Conservation (phyloP, 2,113 vertebrate genomes). For the Oryzias celebensis region DNA sequence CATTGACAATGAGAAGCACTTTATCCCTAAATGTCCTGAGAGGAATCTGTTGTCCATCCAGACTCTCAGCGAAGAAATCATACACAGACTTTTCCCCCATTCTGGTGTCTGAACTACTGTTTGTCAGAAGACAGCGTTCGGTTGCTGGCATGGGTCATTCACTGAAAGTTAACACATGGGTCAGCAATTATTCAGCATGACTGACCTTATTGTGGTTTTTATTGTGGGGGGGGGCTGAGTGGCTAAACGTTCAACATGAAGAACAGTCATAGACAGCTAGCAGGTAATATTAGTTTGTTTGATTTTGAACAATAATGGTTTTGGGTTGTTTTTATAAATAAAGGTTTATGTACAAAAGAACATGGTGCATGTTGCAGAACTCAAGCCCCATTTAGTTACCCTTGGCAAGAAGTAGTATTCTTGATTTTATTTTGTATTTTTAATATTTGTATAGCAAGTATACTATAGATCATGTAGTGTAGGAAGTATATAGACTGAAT, state of each 20-base stretch:
- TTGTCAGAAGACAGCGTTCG: slow-evolving; percentile 51
- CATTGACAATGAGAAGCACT: slow-evolving; percentile 78
- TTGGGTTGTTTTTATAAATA: background rate
- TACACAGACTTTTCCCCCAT: slow-evolving; percentile 72
- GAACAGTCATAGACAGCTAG: slow-evolving; percentile 9
- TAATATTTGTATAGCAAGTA: too few species aligned
- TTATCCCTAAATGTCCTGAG: slow-evolving; percentile 69
- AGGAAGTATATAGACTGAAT: too few species aligned
- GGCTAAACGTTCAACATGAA: slow-evolving; percentile 51
- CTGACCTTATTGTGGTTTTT: slow-evolving; percentile 70
- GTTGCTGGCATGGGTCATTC: slow-evolving; percentile 56
- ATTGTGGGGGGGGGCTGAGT: background rate
- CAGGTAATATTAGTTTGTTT: background rate
- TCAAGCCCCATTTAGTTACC: too few species aligned
- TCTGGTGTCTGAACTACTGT: slow-evolving; percentile 39
- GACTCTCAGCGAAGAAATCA: slow-evolving; percentile 74
- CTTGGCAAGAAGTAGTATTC: too few species aligned
- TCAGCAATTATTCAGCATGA: slow-evolving; percentile 81
- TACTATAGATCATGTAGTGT: too few species aligned
- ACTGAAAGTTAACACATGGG: slow-evolving; percentile 59
- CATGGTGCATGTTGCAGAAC: too few species aligned
- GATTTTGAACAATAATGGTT: background rate
- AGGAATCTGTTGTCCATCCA: slow-evolving; percentile 70
- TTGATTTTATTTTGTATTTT: too few species aligned
- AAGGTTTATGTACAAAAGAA: too few species aligned